Evolutionary conservation across 2,888 invertebrate species (phyloP).

Genomic region (Cataglyphis altisquamis): DNA sequence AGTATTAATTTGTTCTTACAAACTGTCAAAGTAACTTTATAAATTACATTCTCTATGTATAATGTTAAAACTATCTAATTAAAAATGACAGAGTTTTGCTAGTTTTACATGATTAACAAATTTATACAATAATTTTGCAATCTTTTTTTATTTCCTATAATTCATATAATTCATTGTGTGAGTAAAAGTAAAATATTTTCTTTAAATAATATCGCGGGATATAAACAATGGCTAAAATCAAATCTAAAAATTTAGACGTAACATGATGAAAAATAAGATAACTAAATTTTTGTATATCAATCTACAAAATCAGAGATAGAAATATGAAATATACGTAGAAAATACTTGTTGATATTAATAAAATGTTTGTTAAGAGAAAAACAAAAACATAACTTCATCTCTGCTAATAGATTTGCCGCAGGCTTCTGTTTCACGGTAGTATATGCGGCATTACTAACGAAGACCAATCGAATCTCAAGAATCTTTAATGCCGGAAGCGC

Average conservation of each 20-base stretch:
- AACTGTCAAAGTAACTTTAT: slow-evolving; percentile 8
- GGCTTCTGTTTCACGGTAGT: slow-evolving; percentile 99
- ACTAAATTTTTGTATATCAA: not conserved
- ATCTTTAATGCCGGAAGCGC: slow-evolving; percentile 99
- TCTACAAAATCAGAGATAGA: not conserved
- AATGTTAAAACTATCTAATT: slow-evolving; percentile 8
- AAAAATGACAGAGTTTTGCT: slow-evolving; percentile 16
- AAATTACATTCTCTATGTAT: slow-evolving; percentile 26
- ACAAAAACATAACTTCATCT: not conserved
- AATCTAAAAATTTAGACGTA: not conserved
- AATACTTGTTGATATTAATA: not conserved
- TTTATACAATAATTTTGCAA: slow-evolving; percentile 13
- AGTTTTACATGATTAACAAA: slow-evolving; percentile 1
- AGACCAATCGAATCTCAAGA: slow-evolving; percentile 98
- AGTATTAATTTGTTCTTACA: slow-evolving; percentile 21
- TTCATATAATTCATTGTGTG: not conserved
- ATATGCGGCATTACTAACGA: slow-evolving; percentile 98
- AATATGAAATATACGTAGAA: not conserved
- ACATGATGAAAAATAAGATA: not conserved
- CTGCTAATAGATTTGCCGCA: slow-evolving; percentile 91
- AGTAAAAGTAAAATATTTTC: not conserved
- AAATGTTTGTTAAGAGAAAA: slow-evolving; percentile 1
- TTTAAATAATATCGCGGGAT: not conserved
- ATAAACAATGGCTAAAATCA: not conserved
- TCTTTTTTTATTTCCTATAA: slow-evolving; percentile 6